Evolutionary conservation across 2,113 vertebrate species (phyloP).

Genomic region (Ibidorhyncha struthersii): DNA sequence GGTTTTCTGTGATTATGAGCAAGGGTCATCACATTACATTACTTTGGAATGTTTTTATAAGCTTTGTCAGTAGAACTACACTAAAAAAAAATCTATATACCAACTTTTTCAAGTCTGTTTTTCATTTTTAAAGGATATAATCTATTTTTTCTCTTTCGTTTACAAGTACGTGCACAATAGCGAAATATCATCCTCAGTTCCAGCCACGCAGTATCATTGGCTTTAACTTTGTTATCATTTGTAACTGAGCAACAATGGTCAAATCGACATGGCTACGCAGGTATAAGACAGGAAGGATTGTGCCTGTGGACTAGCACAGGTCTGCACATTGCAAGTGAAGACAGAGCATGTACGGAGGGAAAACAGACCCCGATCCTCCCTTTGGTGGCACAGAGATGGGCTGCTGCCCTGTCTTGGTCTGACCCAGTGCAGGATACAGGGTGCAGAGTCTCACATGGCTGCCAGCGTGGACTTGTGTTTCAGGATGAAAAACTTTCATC

Average conservation of each 20-base stretch:
- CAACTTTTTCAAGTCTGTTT: slow-evolving; percentile 50
- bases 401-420: neutral
- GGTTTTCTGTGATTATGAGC: slow-evolving; percentile 50
- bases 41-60: slow-evolving; percentile 66
- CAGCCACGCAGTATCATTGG: neutral
- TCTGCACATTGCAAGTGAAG: neutral
- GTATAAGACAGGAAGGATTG: neutral
- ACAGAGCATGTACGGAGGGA: neutral
- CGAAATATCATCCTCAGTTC: neutral
- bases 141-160: slow-evolving; percentile 9
- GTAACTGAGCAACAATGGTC: neutral
- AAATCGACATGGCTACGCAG: neutral
- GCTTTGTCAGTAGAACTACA: slow-evolving; percentile 51
- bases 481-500: neutral
- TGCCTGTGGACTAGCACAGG: neutral
- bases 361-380: neutral
- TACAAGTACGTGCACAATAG: neutral
- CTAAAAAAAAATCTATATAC: slow-evolving; percentile 20
- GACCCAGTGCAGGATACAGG: neutral
- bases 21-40: slow-evolving; percentile 59
- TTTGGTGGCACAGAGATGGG: neutral
- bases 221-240: neutral
- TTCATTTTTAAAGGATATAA: slow-evolving; percentile 44
- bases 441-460: neutral
- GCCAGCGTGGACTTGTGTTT: neutral